Conservation (phyloP, 1,140 invertebrate genomes). For the Trichonephila clavipes region DNA sequence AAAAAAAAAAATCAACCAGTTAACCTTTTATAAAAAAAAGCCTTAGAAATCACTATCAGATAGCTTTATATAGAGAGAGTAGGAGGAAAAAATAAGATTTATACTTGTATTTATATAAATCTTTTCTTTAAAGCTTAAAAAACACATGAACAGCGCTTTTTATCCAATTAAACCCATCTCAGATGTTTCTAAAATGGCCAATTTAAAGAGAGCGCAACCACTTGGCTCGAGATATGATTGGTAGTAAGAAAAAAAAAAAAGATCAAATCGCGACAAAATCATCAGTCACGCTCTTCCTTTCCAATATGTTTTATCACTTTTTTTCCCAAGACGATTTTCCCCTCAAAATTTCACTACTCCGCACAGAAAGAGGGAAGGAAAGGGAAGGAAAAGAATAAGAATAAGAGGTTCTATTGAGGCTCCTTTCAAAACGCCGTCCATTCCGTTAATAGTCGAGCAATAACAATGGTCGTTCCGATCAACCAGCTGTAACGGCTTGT, state of each 20-base stretch:
- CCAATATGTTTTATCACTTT: constrained; percentile 32
- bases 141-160: not conserved
- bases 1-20: not conserved
- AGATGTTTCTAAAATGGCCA: not conserved
- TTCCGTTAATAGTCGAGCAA: constrained; percentile 53
- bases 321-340: constrained; percentile 23
- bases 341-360: not conserved
- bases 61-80: not conserved
- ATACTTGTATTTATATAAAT: not conserved
- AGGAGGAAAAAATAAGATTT: not conserved
- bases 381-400: not conserved
- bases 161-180: constrained; percentile 7
- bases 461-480: constrained; percentile 44
- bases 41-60: not conserved
- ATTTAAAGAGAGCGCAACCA: constrained; percentile 23
- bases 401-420: not conserved
- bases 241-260: not conserved
- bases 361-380: not conserved
- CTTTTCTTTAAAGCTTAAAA: not conserved
- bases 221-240: not conserved
- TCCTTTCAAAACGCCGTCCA: constrained; percentile 17
- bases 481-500: constrained; percentile 56
- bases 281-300: constrained; percentile 46
- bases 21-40: not conserved
- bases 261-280: constrained; percentile 4